A percentile compares a stretch with the other conserved stretches of the same genome.
Evolutionary conservation across 53 echinoderm and acorn worm genomes (phyloP).

Genomic region (Zoroaster sp.): DNA sequence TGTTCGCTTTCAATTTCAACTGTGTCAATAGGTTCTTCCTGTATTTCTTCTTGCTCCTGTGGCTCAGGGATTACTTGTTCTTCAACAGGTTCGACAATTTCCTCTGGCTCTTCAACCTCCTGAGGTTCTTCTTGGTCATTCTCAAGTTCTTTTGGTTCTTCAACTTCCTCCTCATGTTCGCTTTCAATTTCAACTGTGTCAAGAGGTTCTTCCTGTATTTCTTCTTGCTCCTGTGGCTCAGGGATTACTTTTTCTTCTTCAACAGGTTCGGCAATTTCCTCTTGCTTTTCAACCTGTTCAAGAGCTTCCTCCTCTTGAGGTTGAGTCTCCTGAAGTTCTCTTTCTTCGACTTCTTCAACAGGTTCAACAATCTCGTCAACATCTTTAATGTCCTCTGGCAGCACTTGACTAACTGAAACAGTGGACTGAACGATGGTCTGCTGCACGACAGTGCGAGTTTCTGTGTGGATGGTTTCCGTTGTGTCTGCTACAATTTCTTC

Average conservation of each 20-base stretch:
- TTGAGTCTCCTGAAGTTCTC: constrained; percentile 57
- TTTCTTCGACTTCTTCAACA: too few relatives aligned
- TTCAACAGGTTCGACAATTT: constrained; percentile 4
- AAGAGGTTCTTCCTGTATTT: too few relatives aligned
- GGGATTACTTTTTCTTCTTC: too few relatives aligned
- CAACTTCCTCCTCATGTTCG: constrained; percentile 31
- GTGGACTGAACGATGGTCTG: constrained; percentile 44
- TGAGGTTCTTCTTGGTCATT: constrained; percentile 51
- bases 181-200: too few relatives aligned
- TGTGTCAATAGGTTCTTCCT: neutral
- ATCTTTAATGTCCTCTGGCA: too few relatives aligned
- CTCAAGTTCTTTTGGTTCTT: constrained; percentile 47
- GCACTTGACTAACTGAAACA: too few relatives aligned
- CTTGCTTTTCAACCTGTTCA: too few relatives aligned
- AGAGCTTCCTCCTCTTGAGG: constrained; percentile 59
- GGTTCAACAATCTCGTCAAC: too few relatives aligned
- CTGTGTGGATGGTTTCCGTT: neutral
- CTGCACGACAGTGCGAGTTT: constrained; percentile 38
- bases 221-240: too few relatives aligned
- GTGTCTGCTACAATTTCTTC: neutral
- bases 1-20: constrained; percentile 6
- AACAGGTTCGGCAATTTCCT: too few relatives aligned
- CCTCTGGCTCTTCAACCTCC: constrained; percentile 30
- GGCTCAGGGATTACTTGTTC: too few relatives aligned
- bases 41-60: neutral